Conservation (phyloP, 1,140 invertebrate species). For the Drosophila setifemur region DNA sequence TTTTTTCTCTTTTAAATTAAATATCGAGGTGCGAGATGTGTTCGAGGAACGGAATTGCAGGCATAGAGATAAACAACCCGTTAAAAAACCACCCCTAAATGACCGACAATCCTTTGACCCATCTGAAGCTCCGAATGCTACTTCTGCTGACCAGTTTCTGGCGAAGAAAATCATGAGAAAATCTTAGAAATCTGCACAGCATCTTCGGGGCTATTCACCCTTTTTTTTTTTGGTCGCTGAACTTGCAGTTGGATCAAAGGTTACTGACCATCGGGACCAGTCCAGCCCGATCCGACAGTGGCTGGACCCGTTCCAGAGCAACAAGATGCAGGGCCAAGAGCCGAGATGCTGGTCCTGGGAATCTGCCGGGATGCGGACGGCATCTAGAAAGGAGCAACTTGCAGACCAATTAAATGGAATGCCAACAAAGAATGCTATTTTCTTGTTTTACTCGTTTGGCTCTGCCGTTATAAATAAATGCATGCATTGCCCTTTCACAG, state of each 20-base stretch:
- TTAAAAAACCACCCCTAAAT: slow-evolving; percentile 9
- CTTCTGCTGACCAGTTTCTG: slow-evolving; percentile 33
- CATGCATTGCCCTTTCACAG: slow-evolving; percentile 29
- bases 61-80: neutral
- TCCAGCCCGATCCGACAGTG: neutral
- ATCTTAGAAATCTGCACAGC: slow-evolving; percentile 55
- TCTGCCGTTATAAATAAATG: slow-evolving; percentile 63
- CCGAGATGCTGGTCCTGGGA: slow-evolving; percentile 55
- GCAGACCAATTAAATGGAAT: slow-evolving; percentile 77
- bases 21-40: too few relatives aligned
- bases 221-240: slow-evolving; percentile 45
- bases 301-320: slow-evolving; percentile 34
- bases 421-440: slow-evolving; percentile 60
- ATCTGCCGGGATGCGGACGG: slow-evolving; percentile 25
- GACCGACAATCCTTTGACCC: slow-evolving; percentile 47
- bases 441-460: slow-evolving; percentile 30
- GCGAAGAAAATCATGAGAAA: slow-evolving; percentile 66
- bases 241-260: slow-evolving; percentile 63
- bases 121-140: slow-evolving; percentile 8
- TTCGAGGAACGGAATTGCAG: neutral
- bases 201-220: slow-evolving; percentile 54
- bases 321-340: slow-evolving; percentile 28
- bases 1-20: too few relatives aligned
- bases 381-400: slow-evolving; percentile 67
- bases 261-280: slow-evolving; percentile 54